Percentiles rank a stretch among this genome's conserved stretches.
Evolutionary conservation across 2,888 invertebrate genomes (phyloP).

Genomic region (Conomelus anceps): DNA sequence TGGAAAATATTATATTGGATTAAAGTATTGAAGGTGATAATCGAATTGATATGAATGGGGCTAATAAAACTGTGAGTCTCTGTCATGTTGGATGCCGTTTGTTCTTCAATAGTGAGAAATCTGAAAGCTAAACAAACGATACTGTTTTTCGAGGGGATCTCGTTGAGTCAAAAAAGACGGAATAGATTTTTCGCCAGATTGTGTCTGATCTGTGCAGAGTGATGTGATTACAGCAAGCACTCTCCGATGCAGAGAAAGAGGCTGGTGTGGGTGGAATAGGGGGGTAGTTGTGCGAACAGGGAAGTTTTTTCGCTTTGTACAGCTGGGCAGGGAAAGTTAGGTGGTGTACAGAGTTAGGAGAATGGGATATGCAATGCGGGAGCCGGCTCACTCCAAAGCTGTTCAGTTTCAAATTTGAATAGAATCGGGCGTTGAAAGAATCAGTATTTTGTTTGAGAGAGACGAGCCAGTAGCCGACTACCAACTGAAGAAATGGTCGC

Average conservation of each 20-base stretch:
- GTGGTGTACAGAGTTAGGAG: no score
- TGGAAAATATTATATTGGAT: no score
- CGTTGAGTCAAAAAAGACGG: not conserved
- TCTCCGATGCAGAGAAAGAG: not conserved
- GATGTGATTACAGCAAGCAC: not conserved
- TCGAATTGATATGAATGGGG: not conserved
- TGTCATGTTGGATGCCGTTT: not conserved
- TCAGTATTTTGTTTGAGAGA: not conserved
- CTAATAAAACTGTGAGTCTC: not conserved
- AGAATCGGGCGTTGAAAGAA: not conserved
- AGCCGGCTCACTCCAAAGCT: not conserved
- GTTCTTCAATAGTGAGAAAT: not conserved
- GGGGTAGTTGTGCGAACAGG: not conserved
- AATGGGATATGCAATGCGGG: not conserved
- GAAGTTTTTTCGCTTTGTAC: not conserved
- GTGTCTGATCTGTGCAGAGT: not conserved
- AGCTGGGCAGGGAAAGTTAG: not conserved
- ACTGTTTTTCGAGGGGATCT: not conserved
- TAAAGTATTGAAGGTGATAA: not conserved
- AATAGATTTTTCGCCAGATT: not conserved
- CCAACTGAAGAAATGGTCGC: not conserved
- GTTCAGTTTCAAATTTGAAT: not conserved
- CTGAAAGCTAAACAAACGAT: not conserved
- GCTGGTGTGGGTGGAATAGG: not conserved
- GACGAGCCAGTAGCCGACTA: not conserved